Evolutionary conservation across 2,797 vertebrate genomes (phyloP), one percentile per base, ranked within the genome.

Genomic region (Brachymystax lenok): DNA sequence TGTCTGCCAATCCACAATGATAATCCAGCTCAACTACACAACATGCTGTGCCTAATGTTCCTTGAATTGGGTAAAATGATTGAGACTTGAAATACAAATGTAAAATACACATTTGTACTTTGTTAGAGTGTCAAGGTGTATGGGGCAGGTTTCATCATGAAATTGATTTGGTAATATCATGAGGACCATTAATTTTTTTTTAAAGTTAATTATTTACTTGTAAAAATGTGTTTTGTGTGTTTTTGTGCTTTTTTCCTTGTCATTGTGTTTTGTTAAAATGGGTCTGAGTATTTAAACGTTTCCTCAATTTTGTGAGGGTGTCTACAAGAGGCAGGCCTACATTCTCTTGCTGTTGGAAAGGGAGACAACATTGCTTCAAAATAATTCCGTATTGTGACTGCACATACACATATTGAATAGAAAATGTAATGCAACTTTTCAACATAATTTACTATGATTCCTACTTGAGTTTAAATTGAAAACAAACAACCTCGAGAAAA

Each of bases 31-130:
- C 95, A 96, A 95, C 93, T 96, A 96, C 93, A 93, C 95, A 95
- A 96, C 95, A 96, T 95, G 96, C 95, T 95, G 97, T 98, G 97
- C 97, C 97, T 98, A 95, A 94, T 93, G 94, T 93, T 93, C 93
- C 93, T 93, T 90, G 93, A 92, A 94, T 95, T 93, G 88, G 96
- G 95, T 93, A 95, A 93, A 93, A 92, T 93, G 94, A 91, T 94
- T 94, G 91, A 90, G 76, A 69, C 69, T 79, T 59, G n/a, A 59
- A 59, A n/a, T 59, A 59, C 56, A 59, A 59, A 59, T 59, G 8
- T 59, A n/a, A 59, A n/a, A 54, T 0, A 16, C 19, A 54, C 52
- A 54, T 54, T 16, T 54, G 52, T 54, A 59, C 19, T 59, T n/a
- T 59, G 56, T 59, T 59, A 59, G 19, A 6, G 56, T 59, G 56